phyloP scores from a whole-genome alignment of 1,140 invertebrate genomes.

The Drosophila teissieri region DNA sequence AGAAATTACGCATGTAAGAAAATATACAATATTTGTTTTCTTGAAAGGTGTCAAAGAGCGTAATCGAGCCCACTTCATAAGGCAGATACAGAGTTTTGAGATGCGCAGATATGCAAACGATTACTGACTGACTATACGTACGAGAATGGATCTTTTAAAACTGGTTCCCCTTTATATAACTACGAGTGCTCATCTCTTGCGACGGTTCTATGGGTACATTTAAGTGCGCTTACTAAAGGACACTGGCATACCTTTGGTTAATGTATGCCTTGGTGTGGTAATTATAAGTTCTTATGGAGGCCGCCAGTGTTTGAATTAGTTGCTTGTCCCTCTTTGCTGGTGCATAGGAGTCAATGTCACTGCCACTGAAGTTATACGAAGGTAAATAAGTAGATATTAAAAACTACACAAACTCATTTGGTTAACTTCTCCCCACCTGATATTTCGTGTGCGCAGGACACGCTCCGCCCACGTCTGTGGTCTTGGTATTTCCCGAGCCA shows the following conservation, averaged over 20 bases:
- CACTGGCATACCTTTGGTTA: constrained; percentile 86
- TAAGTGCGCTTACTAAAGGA: constrained; percentile 65
- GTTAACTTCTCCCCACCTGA: constrained; percentile 49
- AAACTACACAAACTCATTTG: too few species aligned
- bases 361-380: constrained; percentile 33
- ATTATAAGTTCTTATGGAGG: constrained; percentile 86
- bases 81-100: constrained; percentile 5
- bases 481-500: constrained; percentile 88
- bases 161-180: constrained; percentile 22
- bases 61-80: constrained; percentile 3
- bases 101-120: constrained; percentile 40
- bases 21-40: constrained; percentile 50
- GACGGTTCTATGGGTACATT: constrained; percentile 42
- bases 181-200: constrained; percentile 31
- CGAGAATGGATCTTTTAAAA: constrained; percentile 30
- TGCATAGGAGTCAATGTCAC: constrained; percentile 67
- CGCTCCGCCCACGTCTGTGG: constrained; percentile 93
- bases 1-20: constrained; percentile 44
- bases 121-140: constrained; percentile 32
- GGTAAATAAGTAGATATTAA: background rate
- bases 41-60: constrained; percentile 23
- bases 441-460: constrained; percentile 87
- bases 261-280: constrained; percentile 87
- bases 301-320: constrained; percentile 86
- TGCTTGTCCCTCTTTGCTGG: constrained; percentile 84